Evolutionary conservation across 2,113 vertebrate species (phyloP).

Genomic region (Rhinolophus sinicus): DNA sequence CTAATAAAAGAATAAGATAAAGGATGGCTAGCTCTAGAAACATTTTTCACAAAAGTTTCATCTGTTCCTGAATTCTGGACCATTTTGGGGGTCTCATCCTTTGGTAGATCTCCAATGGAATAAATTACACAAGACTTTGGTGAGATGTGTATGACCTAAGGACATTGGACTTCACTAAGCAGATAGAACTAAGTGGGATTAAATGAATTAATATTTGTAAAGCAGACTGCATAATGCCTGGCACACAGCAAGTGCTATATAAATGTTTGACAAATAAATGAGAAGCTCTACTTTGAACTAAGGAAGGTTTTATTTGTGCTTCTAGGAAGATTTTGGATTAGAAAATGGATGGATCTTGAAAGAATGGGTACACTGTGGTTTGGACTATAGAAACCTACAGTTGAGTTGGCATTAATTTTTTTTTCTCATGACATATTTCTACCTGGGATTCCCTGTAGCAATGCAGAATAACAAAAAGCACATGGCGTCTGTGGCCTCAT

Average conservation of each 20-base stretch:
- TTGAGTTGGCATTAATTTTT: neutral
- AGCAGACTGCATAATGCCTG: constrained; percentile 64
- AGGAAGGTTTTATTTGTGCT: constrained; percentile 28
- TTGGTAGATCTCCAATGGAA: constrained; percentile 33
- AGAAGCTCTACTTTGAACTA: constrained; percentile 48
- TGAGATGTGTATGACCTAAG: constrained; percentile 51
- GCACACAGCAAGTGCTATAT: constrained; percentile 25
- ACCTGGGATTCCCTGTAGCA: neutral
- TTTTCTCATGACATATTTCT: neutral
- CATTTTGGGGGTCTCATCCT: neutral
- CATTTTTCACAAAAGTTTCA: constrained; percentile 40
- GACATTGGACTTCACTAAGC: constrained; percentile 44
- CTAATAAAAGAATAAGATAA: constrained; percentile 56
- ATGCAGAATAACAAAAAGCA: constrained; percentile 9
- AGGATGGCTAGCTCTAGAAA: constrained; percentile 52
- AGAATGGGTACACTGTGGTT: neutral
- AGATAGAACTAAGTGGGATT: constrained; percentile 62
- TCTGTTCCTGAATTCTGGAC: constrained; percentile 35
- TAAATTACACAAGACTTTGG: constrained; percentile 54
- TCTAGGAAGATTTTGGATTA: constrained; percentile 41
- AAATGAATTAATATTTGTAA: constrained; percentile 69
- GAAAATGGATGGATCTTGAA: constrained; percentile 34
- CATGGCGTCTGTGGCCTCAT: neutral
- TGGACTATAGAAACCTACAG: neutral
- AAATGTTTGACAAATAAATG: constrained; percentile 63